A percentile compares a stretch with the other conserved stretches of the same genome.
phyloP scores from a whole-genome alignment of 2,113 vertebrate species.

The Osmerus eperlanus region DNA sequence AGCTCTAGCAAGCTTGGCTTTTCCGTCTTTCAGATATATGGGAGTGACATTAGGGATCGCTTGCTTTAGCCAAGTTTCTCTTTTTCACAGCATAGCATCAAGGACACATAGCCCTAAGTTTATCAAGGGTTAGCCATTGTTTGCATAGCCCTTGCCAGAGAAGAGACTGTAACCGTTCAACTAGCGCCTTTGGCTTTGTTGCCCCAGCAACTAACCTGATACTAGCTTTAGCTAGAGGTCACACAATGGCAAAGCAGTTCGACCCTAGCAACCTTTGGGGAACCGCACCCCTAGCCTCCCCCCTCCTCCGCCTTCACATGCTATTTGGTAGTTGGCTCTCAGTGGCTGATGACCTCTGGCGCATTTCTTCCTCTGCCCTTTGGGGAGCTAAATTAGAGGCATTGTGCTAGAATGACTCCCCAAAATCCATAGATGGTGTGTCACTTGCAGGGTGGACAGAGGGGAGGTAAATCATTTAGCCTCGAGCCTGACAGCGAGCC shows the following conservation, averaged over 20 bases:
- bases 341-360: slow-evolving; percentile 70
- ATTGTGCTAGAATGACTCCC: slow-evolving; percentile 74
- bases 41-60: background rate
- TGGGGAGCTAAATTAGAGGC: slow-evolving; percentile 75
- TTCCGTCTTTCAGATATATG: background rate
- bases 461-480: slow-evolving; percentile 58
- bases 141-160: background rate
- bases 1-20: background rate
- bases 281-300: slow-evolving; percentile 68
- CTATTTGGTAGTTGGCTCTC: slow-evolving; percentile 47
- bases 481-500: slow-evolving; percentile 47
- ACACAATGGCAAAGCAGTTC: slow-evolving; percentile 66
- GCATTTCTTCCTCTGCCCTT: slow-evolving; percentile 66
- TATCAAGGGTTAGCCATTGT: background rate
- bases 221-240: slow-evolving; percentile 65
- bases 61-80: slow-evolving; percentile 1
- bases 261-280: slow-evolving; percentile 74
- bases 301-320: slow-evolving; percentile 30
- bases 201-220: slow-evolving; percentile 57
- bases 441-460: slow-evolving; percentile 56
- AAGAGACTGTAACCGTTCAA: slow-evolving; percentile 17
- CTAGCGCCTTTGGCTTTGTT: slow-evolving; percentile 35
- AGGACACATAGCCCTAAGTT: background rate
- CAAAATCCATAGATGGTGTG: slow-evolving; percentile 71
- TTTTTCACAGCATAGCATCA: background rate